Percentiles rank a stretch among this genome's conserved stretches.
Conservation (phyloP, 2,113 vertebrate genomes). For the Thamnophis sirtalis region DNA sequence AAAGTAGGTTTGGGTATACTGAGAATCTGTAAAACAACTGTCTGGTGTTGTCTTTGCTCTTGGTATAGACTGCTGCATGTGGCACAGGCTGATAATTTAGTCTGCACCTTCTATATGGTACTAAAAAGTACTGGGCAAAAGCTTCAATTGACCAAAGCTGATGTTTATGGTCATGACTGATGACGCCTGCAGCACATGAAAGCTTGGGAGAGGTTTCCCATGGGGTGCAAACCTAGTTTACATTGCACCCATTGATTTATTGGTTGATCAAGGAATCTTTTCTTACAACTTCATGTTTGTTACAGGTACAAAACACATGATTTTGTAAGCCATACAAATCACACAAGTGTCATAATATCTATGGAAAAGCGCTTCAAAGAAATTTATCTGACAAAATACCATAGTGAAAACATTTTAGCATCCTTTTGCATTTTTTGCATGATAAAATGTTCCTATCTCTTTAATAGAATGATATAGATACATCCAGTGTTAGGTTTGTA, state of each 20-base stretch:
- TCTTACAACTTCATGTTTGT: not conserved
- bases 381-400: not conserved
- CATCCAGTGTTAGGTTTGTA: not conserved
- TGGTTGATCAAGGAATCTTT: not conserved
- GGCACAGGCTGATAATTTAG: not conserved
- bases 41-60: not conserved
- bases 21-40: not conserved
- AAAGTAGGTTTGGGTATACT: not conserved
- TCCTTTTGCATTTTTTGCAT: not conserved
- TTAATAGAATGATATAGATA: not conserved
- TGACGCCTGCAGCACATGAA: too few relatives aligned
- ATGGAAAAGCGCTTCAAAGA: not conserved
- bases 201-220: too few relatives aligned
- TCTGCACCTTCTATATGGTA: not conserved
- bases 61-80: not conserved
- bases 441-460: not conserved
- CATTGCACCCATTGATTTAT: not conserved
- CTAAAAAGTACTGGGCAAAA: not conserved
- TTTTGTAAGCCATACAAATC: not conserved
- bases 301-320: not conserved
- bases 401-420: not conserved
- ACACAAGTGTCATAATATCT: not conserved
- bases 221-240: not conserved
- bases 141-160: not conserved
- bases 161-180: too few relatives aligned